Evolutionary conservation across 2,113 vertebrate genomes (phyloP).

Genomic region (Delphinapterus leucas): DNA sequence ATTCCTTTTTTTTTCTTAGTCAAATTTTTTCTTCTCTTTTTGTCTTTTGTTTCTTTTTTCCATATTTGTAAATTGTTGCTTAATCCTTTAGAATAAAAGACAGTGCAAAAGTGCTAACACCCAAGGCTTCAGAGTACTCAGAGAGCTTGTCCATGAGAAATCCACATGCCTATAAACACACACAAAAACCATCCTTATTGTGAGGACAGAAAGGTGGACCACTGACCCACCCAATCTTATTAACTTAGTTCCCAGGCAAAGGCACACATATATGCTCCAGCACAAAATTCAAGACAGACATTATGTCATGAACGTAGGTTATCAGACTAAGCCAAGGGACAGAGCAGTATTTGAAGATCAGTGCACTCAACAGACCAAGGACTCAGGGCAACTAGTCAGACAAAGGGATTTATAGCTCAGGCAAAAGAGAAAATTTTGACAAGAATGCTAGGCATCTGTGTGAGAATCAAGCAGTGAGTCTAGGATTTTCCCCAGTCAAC

Average conservation of each 20-base stretch:
- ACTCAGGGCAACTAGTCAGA: neutral
- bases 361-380: neutral
- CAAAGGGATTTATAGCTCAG: neutral
- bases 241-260: neutral
- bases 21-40: neutral
- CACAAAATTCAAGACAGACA: neutral
- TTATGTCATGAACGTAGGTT: neutral
- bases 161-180: neutral
- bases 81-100: neutral
- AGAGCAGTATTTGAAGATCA: neutral
- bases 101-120: neutral
- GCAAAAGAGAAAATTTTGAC: neutral
- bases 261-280: neutral
- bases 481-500: neutral
- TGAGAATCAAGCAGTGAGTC: neutral
- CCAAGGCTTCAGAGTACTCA: neutral
- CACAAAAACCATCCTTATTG: neutral
- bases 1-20: neutral
- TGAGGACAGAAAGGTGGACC: neutral
- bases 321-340: neutral
- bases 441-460: neutral
- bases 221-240: neutral
- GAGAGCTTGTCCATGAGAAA: neutral
- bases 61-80: neutral
- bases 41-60: neutral